Percentiles rank a stretch among this genome's conserved stretches.
Evolutionary conservation across 1,140 invertebrate species (phyloP).

Genomic region (Neodiprion virginianus): DNA sequence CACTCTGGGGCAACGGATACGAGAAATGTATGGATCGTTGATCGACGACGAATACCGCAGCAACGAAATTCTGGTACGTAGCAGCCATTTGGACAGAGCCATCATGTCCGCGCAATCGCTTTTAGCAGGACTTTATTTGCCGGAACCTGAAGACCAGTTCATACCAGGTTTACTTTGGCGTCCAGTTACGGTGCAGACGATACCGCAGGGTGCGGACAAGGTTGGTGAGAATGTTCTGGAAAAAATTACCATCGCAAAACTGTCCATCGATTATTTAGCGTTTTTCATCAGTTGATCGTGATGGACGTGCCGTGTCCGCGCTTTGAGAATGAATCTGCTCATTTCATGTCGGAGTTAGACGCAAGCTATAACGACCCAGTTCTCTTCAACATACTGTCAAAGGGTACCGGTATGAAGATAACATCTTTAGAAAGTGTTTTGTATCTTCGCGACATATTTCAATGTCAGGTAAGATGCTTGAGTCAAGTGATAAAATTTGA

Average conservation of each 20-base stretch:
- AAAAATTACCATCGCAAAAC: not conserved
- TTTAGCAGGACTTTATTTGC: constrained; percentile 84
- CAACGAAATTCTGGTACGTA: constrained; percentile 74
- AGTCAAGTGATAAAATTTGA: constrained; percentile 4
- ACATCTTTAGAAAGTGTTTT: constrained; percentile 73
- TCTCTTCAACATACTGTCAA: constrained; percentile 52
- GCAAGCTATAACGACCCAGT: constrained; percentile 64
- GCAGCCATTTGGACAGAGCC: constrained; percentile 82
- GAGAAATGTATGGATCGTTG: constrained; percentile 72
- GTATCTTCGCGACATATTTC: constrained; percentile 75
- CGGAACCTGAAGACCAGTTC: constrained; percentile 73
- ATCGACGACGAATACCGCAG: constrained; percentile 68
- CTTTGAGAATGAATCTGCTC: constrained; percentile 60
- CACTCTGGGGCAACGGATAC: constrained; percentile 75
- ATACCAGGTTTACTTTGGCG: constrained; percentile 80
- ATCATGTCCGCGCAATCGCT: constrained; percentile 85
- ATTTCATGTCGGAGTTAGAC: constrained; percentile 24
- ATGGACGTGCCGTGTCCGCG: constrained; percentile 70
- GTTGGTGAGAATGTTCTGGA: constrained; percentile 59
- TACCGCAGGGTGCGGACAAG: constrained; percentile 71
- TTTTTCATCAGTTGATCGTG: constrained; percentile 63
- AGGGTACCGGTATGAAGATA: constrained; percentile 72
- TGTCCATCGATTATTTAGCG: not conserved
- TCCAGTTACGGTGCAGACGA: constrained; percentile 84
- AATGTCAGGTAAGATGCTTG: constrained; percentile 66